These are phyloP conservation scores for Channa argus DNA, from an alignment of 2,113 vertebrate species.

Conservation along the genomic window DNA sequence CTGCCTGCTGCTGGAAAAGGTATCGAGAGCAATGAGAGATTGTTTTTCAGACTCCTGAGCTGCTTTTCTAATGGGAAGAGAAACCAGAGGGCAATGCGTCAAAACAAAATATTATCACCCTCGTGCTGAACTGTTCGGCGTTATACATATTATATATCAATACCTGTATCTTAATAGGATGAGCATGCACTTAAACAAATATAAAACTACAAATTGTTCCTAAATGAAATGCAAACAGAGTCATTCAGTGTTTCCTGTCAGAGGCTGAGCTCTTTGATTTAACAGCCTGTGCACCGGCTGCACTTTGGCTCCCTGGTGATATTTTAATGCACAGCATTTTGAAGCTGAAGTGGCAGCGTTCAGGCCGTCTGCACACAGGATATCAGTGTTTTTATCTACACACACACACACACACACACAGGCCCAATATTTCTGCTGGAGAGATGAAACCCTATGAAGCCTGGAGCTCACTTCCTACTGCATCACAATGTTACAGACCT, in stretches of 20 bases:
- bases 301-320: conserved; percentile 24
- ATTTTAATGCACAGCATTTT: conserved; percentile 19
- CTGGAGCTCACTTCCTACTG: not conserved
- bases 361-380: conserved; percentile 4
- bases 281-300: not conserved
- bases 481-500: not conserved
- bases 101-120: conserved; percentile 1
- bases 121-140: not conserved
- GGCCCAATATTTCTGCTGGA: conserved; percentile 12
- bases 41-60: not conserved
- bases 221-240: conserved; percentile 35
- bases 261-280: conserved; percentile 21
- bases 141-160: not conserved
- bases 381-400: not conserved
- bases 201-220: conserved; percentile 7
- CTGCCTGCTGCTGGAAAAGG: no score
- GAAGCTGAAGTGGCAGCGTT: not conserved
- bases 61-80: not conserved
- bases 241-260: conserved; percentile 6
- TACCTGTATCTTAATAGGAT: not conserved
- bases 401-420: conserved; percentile 28
- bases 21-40: not conserved
- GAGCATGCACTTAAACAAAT: conserved; percentile 25
- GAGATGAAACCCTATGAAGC: conserved; percentile 8
- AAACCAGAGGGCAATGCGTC: not conserved